Base-by-base conservation (phyloP, 1,140 invertebrate species). In the Drosophila tsacasi region DNA sequence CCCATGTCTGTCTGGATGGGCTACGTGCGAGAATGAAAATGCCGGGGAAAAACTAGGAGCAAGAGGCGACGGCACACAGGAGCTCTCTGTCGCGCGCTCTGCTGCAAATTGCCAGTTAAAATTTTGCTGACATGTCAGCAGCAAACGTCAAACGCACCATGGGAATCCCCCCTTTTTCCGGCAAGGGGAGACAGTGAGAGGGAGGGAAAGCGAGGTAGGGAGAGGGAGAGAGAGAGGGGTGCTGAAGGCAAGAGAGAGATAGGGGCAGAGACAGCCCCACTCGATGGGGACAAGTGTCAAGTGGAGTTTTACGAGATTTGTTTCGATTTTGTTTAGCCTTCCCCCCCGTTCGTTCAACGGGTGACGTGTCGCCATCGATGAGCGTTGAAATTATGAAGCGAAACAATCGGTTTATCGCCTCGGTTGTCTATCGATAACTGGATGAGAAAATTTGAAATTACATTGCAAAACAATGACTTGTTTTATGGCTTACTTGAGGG, bases 21-120 rank as follows among this genome's bases (percentile, higher is more conserved):
- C 58, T 68, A 71, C 67, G 67, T 71, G 67, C 49, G 30, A 68
- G 49, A 55, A 54, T 63, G 46, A 55, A 55, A 67, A 67, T 46
- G 59, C 32, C 27, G 40, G 25, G 58, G 30, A 35, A 63, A 57
- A 57, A 57, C 54, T 57, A 57, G 25, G 58, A 44, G 35, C 10
- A 23, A 52, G 32, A 25, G 37, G 25, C 35, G 60, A 17, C 42
- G 25, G 44, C 27, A 37, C 65, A 58, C 68, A 61, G 54, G 57
- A 74, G 75, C 79, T 81, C n/a, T n/a, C 13, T 39, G 54, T 57
- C 76, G 67, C 75, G 67, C 44, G 76, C 64, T 82, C 65, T 82
- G 60, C 79, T 86, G 83, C 83, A 82, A 86, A 86, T 86, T 86
- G 83, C 79, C 83, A 86, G 83, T 86, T 86, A 86, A 86, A 86